Evolutionary conservation across 2,888 invertebrate genomes (phyloP), one percentile per base, ranked within the genome.

Genomic region (Eupithecia centaureata): DNA sequence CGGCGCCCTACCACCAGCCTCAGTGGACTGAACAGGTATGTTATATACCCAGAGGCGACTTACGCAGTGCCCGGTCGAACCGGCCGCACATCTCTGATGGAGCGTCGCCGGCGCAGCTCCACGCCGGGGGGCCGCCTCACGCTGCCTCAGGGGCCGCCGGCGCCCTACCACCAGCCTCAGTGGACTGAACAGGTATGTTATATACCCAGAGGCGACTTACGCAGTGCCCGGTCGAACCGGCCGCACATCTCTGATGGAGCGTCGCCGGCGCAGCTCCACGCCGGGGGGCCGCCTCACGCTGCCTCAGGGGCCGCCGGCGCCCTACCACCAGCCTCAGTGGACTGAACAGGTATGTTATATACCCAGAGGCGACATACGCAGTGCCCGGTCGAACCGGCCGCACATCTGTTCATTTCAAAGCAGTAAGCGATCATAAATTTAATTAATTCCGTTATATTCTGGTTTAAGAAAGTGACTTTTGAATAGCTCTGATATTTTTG

Each of bases 31-130:
- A 87, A 58, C 80, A 82, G 27, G 88, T 67, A 54, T 15, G n/a
- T 10, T 38, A 38, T 57, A 32, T 22, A 1, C 25, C 78, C 83
- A 78, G 92, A 93, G 81, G 91, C 91, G 27, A 93, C 92, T 10
- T 93, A 93, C 78, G 92, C 92, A 0, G 91, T 93, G 0, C 92
- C 92, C 0, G 90, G 89, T 54, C 91, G 89, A 76, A 58, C 33
- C 0, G 87, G 86, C 1, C 80, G 92, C 1, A 90, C 90, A 64
- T 88, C 88, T 28, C 78, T 92, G 0, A 87, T 90, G 65, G 91
- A 91, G 71, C 84, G 92, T 0, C 84, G 92, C 0, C 85, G 92
- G 0, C 80, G 92, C 5, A 90, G 90, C 73, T 89, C 89, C 76
- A 90, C 92, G 0, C 92, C 92, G 0, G 92, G 92, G 0, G 88